Evolutionary conservation across 2,888 invertebrate species (phyloP).

Genomic region (Ichneumoninae sp.): DNA sequence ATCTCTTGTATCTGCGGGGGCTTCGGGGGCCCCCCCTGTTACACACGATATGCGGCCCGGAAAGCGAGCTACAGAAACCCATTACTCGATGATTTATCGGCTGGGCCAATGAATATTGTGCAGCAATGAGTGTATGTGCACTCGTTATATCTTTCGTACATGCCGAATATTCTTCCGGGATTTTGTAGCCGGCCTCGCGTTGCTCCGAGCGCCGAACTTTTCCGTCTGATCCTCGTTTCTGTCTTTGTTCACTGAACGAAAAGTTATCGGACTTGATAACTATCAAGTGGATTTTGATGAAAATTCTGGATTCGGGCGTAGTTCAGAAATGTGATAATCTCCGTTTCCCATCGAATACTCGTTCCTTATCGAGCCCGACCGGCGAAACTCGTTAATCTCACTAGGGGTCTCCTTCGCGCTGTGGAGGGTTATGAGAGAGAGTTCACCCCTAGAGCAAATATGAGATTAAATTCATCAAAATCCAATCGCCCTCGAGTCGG

Average conservation of each 20-base stretch:
- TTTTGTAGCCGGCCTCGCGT: not conserved
- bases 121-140: constrained; percentile 61
- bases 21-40: constrained; percentile 27
- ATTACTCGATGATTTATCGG: constrained; percentile 75
- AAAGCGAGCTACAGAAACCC: constrained; percentile 67
- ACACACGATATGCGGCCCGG: constrained; percentile 44
- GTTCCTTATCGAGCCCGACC: constrained; percentile 45
- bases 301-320: constrained; percentile 23
- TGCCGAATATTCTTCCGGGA: constrained; percentile 35
- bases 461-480: constrained; percentile 84
- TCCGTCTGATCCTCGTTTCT: not conserved
- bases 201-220: not conserved
- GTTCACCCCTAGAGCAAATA: constrained; percentile 71
- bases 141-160: constrained; percentile 28
- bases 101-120: constrained; percentile 74
- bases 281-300: not conserved
- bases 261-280: not conserved
- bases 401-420: constrained; percentile 51
- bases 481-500: constrained; percentile 78
- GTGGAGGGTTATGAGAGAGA: constrained; percentile 24
- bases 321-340: constrained; percentile 51
- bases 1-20: constrained; percentile 53
- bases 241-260: not conserved
- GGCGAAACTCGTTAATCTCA: constrained; percentile 80
- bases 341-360: constrained; percentile 55